These are phyloP conservation scores for Callorhinus ursinus DNA, from an alignment of 2,113 vertebrate genomes.

Conservation along the genomic window DNA sequence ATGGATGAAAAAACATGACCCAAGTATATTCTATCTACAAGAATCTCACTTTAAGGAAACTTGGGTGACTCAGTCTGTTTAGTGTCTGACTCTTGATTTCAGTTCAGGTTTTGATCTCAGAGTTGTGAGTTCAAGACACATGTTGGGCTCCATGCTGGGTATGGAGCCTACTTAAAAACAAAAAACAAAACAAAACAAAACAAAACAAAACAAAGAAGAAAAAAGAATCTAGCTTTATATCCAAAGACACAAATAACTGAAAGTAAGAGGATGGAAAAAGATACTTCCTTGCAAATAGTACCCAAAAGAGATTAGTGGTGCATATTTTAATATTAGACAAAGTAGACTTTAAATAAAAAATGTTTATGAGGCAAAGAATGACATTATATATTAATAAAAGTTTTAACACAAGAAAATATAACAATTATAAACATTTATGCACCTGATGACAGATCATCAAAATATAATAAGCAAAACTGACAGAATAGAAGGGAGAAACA, in stretches of 20 bases:
- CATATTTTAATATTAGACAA: background rate
- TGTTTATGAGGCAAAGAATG: background rate
- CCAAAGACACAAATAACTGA: background rate
- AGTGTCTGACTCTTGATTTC: no score
- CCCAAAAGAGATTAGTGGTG: background rate
- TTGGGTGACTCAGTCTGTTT: no score
- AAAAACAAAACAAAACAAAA: no score
- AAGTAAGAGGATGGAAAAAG: background rate
- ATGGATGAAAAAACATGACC: background rate
- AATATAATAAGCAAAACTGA: background rate
- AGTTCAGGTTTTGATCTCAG: no score
- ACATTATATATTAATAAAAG: background rate
- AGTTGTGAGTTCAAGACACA: no score
- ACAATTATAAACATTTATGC: background rate
- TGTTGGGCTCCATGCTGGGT: no score
- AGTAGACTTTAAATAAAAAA: background rate
- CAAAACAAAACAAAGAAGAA: no score
- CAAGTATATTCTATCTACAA: no score
- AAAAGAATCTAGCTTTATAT: background rate
- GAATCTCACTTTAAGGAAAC: no score
- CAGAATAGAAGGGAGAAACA: background rate
- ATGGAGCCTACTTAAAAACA: no score
- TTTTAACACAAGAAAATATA: background rate
- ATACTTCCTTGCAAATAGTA: background rate
- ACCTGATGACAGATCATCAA: background rate